Conservation (phyloP, 2,113 vertebrate genomes). For the western clawed frog (Xenopus tropicalis) region UCB_Xtro_10.0 CM004443.2:157117501-157118000, state of each 20-base stretch:
- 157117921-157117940: conserved; percentile 11
- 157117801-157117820: conserved; percentile 26
- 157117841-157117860: conserved; percentile 21
- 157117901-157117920: conserved; percentile 10
- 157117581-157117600: too few species aligned
- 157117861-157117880: conserved; percentile 14
- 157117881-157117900: conserved; percentile 12
- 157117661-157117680: conserved; percentile 33
- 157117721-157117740: conserved; percentile 7
- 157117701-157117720: conserved; percentile 36
- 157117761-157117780: conserved; percentile 26
- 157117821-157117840: conserved; percentile 31
- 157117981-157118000: too few species aligned
- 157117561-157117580: too few species aligned
- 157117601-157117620: background rate
- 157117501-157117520: too few species aligned
- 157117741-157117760: conserved; percentile 12
- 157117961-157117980: background rate
- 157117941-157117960: background rate
- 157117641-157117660: conserved; percentile 21
- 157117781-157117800: conserved; percentile 18
- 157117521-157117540: too few species aligned
- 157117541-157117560: background rate
- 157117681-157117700: conserved; percentile 36
- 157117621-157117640: conserved; percentile 21